Base-by-base conservation (phyloP, 2,797 vertebrate genomes). In the Sebastolobus alascanus region DNA sequence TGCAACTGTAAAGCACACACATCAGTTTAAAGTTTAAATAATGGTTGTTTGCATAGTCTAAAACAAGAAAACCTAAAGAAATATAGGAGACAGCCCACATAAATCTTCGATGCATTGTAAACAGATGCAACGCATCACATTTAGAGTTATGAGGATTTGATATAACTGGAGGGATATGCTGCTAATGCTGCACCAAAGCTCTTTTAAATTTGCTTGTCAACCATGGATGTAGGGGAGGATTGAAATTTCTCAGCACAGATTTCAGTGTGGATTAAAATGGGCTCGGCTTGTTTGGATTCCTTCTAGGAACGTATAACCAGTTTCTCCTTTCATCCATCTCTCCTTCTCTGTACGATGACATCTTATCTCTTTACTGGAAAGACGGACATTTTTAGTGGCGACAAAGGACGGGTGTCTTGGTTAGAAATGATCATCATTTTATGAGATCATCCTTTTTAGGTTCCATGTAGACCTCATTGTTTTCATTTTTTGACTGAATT, bases 161-260 rank as follows among this genome's bases (percentile, higher is more conserved):
- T 52, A 43, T 56, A 68, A 58, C 14, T 43, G 55, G 14, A 27
- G 27, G 16, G n/a, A 71, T 33, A 59, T 63, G 52, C 66, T 70
- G 71, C 52, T 68, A 22, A 77, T 68, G 76, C 71, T 55, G 71
- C 59, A 37, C 56, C 54, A 85, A 86, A 82, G 73, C 75, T 77
- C 68, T 79, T 76, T 69, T 65, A 71, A 67, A 75, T 80, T 46
- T 74, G 33, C 82, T 87, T 82, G 82, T 85, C 55, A 76, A 63
- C 16, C 18, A 52, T 38, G 40, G 65, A 79, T 86, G 75, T 37
- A 78, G 4, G 8, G 8, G 29, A 66, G 78, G 82, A 87, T 82
- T 87, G 79, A 82, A 81, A 85, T 84, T 80, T 27, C 68, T 84
- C 86, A 31, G 67, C 87, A 55, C 77, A 88, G 72, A 87, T 92